Evolutionary conservation across 1,140 invertebrate species (phyloP).

Genomic region (Alviniconcha marisindica): DNA sequence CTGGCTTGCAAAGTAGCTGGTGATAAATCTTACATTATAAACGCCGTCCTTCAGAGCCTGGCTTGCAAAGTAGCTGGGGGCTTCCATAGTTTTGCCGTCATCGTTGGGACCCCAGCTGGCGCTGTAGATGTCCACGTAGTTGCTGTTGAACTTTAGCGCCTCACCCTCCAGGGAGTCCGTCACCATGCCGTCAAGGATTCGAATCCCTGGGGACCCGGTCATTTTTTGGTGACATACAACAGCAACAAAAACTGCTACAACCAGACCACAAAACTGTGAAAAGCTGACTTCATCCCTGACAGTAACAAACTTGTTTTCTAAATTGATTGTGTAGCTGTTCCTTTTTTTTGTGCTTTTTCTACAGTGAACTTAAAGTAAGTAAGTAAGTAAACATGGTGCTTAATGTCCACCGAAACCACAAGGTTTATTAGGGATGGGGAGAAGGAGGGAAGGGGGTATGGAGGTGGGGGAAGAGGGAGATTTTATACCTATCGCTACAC

Average conservation of each 20-base stretch:
- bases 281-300: no score
- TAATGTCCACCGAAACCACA: no score
- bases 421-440: no score
- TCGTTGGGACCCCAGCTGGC: conserved; percentile 96
- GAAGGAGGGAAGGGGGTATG: no score
- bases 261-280: background rate
- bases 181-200: conserved; percentile 98
- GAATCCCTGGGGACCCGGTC: conserved; percentile 85
- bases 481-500: no score
- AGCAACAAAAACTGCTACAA: background rate
- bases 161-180: conserved; percentile 98
- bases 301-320: no score
- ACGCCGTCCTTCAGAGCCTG: conserved; percentile 86
- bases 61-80: conserved; percentile 86
- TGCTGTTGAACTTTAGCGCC: conserved; percentile 93
- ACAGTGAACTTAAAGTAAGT: no score
- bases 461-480: no score
- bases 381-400: background rate
- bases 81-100: conserved; percentile 91
- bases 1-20: background rate
- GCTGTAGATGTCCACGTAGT: conserved; percentile 98
- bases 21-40: conserved; percentile 78
- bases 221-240: no score
- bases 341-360: no score
- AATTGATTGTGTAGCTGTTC: no score